Percentiles rank a stretch among this genome's conserved stretches.
These are phyloP conservation scores for Macroramphosus scolopax DNA, from an alignment of 2,797 vertebrate species.

Conservation along the genomic window DNA sequence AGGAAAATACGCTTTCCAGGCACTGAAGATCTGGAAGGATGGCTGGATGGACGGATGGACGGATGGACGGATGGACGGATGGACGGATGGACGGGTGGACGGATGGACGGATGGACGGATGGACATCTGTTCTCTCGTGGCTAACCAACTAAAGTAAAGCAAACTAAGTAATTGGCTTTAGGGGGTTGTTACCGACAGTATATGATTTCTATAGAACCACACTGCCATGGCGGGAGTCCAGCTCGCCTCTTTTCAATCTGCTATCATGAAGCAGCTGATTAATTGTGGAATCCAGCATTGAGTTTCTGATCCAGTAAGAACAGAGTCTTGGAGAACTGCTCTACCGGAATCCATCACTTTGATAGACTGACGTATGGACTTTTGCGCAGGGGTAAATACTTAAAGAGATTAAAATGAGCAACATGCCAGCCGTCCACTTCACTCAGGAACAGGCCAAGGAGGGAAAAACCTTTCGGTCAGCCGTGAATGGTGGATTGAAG, in stretches of 20 bases:
- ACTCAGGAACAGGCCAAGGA: constrained; percentile 33
- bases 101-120: no score
- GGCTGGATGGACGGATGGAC: no score
- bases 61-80: no score
- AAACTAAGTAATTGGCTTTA: neutral
- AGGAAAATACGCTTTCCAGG: no score
- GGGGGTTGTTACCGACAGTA: no score
- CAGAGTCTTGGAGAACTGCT: constrained; percentile 24
- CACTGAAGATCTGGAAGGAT: no score
- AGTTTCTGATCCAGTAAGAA: constrained; percentile 22
- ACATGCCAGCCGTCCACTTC: constrained; percentile 66
- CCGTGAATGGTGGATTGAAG: constrained; percentile 43
- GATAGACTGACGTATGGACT: constrained; percentile 58
- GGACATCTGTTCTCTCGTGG: no score
- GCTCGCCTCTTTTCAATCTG: constrained; percentile 27
- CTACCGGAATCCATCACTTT: constrained; percentile 43
- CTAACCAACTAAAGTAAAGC: no score
- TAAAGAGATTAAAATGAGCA: constrained; percentile 74
- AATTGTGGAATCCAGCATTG: constrained; percentile 31
- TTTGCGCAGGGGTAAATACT: constrained; percentile 58
- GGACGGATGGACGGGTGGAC: no score
- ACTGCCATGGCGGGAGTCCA: constrained; percentile 34
- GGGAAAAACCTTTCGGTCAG: constrained; percentile 53
- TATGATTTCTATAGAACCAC: constrained; percentile 25
- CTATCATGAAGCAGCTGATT: constrained; percentile 32